Evolutionary conservation across 2,797 vertebrate species (phyloP).

Genomic region (Apogon talboti): DNA sequence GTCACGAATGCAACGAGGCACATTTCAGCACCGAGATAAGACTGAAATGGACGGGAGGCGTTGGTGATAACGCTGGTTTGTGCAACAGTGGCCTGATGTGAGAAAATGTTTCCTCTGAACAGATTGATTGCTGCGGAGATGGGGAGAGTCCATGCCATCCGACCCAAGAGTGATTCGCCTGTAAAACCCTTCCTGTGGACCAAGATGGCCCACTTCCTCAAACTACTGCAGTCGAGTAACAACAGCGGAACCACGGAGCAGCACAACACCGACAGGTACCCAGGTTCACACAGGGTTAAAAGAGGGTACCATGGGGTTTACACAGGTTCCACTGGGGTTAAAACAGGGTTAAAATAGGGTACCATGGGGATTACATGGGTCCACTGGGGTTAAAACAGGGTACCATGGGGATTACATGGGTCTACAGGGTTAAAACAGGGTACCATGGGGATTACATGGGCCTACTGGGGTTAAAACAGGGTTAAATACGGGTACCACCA

Average conservation of each 20-base stretch:
- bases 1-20: constrained; percentile 52
- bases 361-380: too few species aligned
- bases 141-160: constrained; percentile 83
- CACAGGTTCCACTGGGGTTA: too few species aligned
- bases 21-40: constrained; percentile 66
- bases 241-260: neutral
- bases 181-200: constrained; percentile 77
- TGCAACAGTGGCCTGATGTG: constrained; percentile 65
- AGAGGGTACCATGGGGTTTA: too few species aligned
- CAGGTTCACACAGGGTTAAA: too few species aligned
- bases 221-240: constrained; percentile 58
- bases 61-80: constrained; percentile 64
- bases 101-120: constrained; percentile 52
- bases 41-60: constrained; percentile 67
- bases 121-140: constrained; percentile 82
- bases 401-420: too few species aligned
- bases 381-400: too few species aligned
- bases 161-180: constrained; percentile 36
- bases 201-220: constrained; percentile 77
- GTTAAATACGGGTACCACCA: too few species aligned
- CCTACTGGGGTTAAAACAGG: too few species aligned
- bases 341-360: too few species aligned
- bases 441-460: too few species aligned
- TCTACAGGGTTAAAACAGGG: too few species aligned
- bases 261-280: too few species aligned